Conservation (phyloP, 2,797 vertebrate genomes). For the Gouania willdenowi region DNA sequence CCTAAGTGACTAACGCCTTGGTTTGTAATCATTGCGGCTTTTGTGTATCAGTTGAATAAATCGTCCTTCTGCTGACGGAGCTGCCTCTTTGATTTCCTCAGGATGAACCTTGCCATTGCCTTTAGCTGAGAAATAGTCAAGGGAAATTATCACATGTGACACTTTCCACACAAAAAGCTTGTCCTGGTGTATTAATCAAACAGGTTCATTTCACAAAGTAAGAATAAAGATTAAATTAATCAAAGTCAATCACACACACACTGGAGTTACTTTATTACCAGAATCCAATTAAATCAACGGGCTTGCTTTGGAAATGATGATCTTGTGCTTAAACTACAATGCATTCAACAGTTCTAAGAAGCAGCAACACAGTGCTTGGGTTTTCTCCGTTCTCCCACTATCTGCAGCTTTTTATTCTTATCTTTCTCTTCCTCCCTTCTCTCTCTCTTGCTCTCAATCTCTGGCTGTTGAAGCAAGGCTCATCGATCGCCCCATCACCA, state of each 20-base stretch:
- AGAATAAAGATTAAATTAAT: conserved; percentile 43
- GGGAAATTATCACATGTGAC: conserved; percentile 24
- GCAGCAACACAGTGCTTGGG: conserved; percentile 26
- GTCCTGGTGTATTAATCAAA: conserved; percentile 39
- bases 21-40: too few relatives aligned
- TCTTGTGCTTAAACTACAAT: conserved; percentile 35
- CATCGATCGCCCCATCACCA: conserved; percentile 64
- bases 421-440: conserved; percentile 18
- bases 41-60: too few relatives aligned
- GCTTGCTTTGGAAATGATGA: conserved; percentile 29
- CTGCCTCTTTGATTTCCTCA: too few relatives aligned
- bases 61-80: too few relatives aligned
- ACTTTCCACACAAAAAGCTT: conserved; percentile 34
- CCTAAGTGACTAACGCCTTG: too few relatives aligned
- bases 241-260: conserved; percentile 42
- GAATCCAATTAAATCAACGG: conserved; percentile 41
- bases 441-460: conserved; percentile 13
- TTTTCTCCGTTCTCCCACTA: conserved; percentile 33
- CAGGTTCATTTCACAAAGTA: conserved; percentile 23
- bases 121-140: conserved; percentile 16
- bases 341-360: conserved; percentile 29
- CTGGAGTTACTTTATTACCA: conserved; percentile 38
- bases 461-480: conserved; percentile 53
- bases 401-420: conserved; percentile 43
- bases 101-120: too few relatives aligned